Base-by-base conservation (phyloP, 2,888 invertebrate species). In the Villa cingulata region DNA sequence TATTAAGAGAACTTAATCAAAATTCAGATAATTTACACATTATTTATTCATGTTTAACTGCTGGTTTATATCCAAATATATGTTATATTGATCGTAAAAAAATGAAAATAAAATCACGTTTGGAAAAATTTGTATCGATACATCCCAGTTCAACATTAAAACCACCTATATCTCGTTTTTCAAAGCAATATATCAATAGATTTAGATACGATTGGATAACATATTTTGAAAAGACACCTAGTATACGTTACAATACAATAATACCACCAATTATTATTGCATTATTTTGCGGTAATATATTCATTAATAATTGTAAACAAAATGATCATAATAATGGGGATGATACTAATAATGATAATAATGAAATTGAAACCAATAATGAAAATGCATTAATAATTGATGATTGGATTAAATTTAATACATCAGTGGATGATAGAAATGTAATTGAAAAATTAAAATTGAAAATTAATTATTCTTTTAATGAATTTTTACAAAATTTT, bases 1-100 rank as follows among this genome's bases (percentile, higher is more conserved):
- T 66, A 52, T 12, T 41, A 4, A 82, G 82, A 52, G 84, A 87
- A 60, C 73, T 89, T 36, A 94, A 94, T 67, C 65, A 74, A 2
- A 83, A 91, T 70, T 83, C 87, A 0, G 81, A 86, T 57, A 83
- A 84, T 61, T 91, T 90, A 90, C 83, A 89, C 14, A 79, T 95
- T 46, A 83, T 97, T 0, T 95, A 95, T 62, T 86, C 88, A 1
- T 88, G 89, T 2, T 71, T 96, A 32, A 80, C 83, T 23, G 86
- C 87, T 4, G 95, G 96, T 0, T 74, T 88, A 50, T 96, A 95
- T 68, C 96, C 97, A 0, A 87, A 89, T 57, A 67, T 96, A 39
- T 85, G 86, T 17, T 74, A 81, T 18, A 78, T 85, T 2, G 83
- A 85, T 62, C 69, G 81, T 15, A 75, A 77, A 19, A 74, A 76